These are phyloP conservation scores for Isurus oxyrinchus DNA, from an alignment of 2,113 vertebrate species.

Conservation along the genomic window DNA sequence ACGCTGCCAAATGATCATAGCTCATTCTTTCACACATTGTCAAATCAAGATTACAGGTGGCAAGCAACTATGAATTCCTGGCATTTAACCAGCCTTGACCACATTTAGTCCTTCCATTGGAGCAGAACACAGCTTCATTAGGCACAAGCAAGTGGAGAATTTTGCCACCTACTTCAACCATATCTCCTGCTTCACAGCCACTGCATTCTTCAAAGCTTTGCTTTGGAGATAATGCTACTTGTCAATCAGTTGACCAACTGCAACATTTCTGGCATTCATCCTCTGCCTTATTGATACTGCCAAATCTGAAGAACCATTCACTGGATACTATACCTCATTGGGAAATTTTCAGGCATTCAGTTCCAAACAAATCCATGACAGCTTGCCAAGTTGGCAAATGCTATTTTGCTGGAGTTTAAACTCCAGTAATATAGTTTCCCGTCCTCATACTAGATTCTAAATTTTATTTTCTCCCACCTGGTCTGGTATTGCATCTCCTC, in stretches of 20 bases:
- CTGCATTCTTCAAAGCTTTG: background rate
- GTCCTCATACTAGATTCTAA: background rate
- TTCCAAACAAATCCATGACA: background rate
- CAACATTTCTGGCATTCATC: conserved; percentile 3
- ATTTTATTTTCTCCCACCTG: background rate
- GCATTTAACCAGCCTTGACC: conserved; percentile 46
- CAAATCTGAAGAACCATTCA: conserved; percentile 12
- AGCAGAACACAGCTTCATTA: conserved; percentile 48
- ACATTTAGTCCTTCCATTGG: conserved; percentile 43
- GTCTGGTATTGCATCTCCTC: background rate
- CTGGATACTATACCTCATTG: background rate
- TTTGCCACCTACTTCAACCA: conserved; percentile 49
- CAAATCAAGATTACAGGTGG: conserved; percentile 43
- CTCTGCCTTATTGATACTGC: background rate
- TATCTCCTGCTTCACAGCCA: conserved; percentile 30
- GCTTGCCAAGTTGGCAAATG: background rate
- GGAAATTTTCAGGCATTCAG: background rate
- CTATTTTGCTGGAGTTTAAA: background rate
- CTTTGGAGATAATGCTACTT: conserved; percentile 17
- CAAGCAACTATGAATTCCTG: conserved; percentile 43
- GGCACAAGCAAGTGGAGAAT: conserved; percentile 44
- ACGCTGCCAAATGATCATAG: conserved; percentile 6
- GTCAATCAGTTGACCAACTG: background rate
- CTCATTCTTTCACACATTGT: conserved; percentile 40
- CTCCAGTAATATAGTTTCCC: background rate